phyloP scores from a whole-genome alignment of 2,797 vertebrate genomes.

The Semotilus atromaculatus region DNA sequence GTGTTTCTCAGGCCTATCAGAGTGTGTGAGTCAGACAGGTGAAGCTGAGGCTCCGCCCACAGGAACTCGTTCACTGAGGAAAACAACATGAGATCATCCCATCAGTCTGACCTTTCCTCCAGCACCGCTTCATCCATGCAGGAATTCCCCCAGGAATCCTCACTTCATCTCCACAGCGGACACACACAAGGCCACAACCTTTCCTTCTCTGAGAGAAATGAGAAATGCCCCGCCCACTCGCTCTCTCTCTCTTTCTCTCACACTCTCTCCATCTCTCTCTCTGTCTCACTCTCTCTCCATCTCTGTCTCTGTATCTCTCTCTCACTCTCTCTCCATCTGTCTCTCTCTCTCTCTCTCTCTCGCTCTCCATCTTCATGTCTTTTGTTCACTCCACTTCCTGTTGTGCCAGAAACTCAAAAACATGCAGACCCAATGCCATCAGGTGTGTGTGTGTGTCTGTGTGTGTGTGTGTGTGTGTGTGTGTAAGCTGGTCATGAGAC shows the following conservation, averaged over 20 bases:
- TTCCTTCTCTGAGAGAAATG: slow-evolving; percentile 40
- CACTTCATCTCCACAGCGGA: slow-evolving; percentile 39
- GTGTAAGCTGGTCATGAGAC: slow-evolving; percentile 46
- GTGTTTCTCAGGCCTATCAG: slow-evolving; percentile 10
- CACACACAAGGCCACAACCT: slow-evolving; percentile 54
- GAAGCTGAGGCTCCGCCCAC: slow-evolving; percentile 16
- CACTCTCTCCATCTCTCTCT: no score
- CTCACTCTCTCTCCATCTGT: no score
- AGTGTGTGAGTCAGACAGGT: not conserved
- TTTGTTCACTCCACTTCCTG: slow-evolving; percentile 16
- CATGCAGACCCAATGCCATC: not conserved
- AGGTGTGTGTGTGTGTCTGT: slow-evolving; percentile 25
- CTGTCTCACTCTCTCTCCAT: no score
- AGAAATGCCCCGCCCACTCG: slow-evolving; percentile 24
- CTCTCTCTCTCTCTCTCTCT: no score
- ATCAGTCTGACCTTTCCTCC: slow-evolving; percentile 49
- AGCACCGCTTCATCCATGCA: slow-evolving; percentile 32
- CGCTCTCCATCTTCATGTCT: no score
- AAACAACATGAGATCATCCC: slow-evolving; percentile 52
- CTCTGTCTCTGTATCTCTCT: no score
- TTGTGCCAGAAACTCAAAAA: not conserved
- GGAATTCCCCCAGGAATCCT: slow-evolving; percentile 53
- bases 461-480: slow-evolving; percentile 45
- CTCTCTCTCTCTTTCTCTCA: not conserved
- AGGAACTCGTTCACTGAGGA: not conserved